phyloP scores from a whole-genome alignment of 35 echinoderm and acorn worm genomes.

The Patiria miniata region DNA sequence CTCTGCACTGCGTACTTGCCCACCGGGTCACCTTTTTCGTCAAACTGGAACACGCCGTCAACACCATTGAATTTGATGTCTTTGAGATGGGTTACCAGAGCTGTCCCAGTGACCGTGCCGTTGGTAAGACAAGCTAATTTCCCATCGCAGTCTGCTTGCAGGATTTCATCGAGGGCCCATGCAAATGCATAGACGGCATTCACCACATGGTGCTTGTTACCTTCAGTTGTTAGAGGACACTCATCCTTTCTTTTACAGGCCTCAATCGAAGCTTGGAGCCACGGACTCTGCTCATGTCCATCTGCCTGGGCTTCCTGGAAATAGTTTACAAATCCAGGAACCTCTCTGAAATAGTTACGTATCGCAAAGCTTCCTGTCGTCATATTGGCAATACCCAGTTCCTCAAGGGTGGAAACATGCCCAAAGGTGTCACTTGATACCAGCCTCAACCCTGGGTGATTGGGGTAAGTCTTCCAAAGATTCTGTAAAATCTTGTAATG shows the following conservation, averaged over 20 bases:
- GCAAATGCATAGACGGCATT: conserved; percentile 55
- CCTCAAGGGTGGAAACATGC: background rate
- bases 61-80: conserved; percentile 17
- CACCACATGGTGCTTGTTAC: background rate
- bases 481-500: background rate
- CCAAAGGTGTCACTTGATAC: conserved; percentile 11
- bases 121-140: background rate
- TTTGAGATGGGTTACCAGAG: background rate
- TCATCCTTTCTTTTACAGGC: background rate
- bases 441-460: background rate
- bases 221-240: background rate
- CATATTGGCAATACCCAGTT: background rate
- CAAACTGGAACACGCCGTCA: conserved; percentile 24
- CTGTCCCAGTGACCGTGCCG: background rate
- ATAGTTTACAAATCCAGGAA: background rate
- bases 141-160: background rate
- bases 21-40: conserved; percentile 36
- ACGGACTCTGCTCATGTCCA: background rate
- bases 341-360: background rate
- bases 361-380: background rate
- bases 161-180: conserved; percentile 8
- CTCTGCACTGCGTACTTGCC: conserved; percentile 32
- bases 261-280: background rate
- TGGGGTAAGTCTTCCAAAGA: background rate
- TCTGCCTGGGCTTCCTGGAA: background rate